Evolutionary conservation across 2,888 invertebrate species (phyloP).

Genomic region (Melanophora roralis): DNA sequence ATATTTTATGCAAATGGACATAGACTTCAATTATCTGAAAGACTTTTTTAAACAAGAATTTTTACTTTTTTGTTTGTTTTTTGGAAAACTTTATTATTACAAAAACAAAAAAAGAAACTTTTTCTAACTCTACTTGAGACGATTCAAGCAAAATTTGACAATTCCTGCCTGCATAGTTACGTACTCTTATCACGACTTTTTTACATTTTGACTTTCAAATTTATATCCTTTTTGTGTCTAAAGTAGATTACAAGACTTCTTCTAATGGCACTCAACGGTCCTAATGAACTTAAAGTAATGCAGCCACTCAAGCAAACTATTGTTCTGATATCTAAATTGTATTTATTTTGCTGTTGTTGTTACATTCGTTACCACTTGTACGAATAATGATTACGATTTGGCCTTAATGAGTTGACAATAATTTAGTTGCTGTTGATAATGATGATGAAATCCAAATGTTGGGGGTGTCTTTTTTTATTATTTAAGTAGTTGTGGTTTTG

Average conservation of each 20-base stretch:
- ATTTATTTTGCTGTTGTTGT: background rate
- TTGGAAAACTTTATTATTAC: background rate
- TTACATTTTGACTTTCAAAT: background rate
- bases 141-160: constrained; percentile 13
- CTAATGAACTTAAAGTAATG: constrained; percentile 14
- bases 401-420: background rate
- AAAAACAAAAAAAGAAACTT: background rate
- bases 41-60: no score
- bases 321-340: background rate
- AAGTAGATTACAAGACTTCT: background rate
- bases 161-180: background rate
- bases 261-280: background rate
- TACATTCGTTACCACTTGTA: background rate
- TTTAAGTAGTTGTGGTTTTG: no score
- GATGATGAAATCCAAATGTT: no score
- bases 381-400: background rate
- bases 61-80: no score
- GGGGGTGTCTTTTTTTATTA: no score
- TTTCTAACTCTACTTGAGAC: constrained; percentile 28
- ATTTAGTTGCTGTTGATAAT: no score
- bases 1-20: no score
- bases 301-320: constrained; percentile 7
- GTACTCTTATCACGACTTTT: background rate
- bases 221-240: background rate
- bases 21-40: no score